A percentile compares a stretch with the other conserved stretches of the same genome.
phyloP scores from a whole-genome alignment of 2,888 invertebrate species.

The Pandemis corylana region DNA sequence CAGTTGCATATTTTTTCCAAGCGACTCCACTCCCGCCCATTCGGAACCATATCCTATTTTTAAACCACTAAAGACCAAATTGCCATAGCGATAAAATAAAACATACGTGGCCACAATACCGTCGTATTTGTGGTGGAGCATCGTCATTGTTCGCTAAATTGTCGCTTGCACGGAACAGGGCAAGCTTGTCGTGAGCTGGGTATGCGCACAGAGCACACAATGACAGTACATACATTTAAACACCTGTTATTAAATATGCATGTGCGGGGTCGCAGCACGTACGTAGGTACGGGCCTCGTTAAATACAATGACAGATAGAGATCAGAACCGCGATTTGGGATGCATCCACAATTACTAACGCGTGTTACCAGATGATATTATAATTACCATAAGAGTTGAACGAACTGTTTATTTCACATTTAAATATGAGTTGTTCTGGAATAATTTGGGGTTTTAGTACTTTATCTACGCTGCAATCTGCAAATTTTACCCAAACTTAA shows the following conservation, averaged over 20 bases:
- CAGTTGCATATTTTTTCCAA: slow-evolving; percentile 82
- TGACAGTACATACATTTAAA: slow-evolving; percentile 82
- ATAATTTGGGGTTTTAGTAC: slow-evolving; percentile 49
- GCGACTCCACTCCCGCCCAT: slow-evolving; percentile 53
- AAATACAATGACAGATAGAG: slow-evolving; percentile 80
- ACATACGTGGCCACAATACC: slow-evolving; percentile 74
- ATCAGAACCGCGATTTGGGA: slow-evolving; percentile 74
- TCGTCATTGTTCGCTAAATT: slow-evolving; percentile 85
- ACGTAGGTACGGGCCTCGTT: slow-evolving; percentile 70
- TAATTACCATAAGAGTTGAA: slow-evolving; percentile 63
- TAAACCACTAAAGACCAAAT: slow-evolving; percentile 52
- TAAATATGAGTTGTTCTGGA: slow-evolving; percentile 48
- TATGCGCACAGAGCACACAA: slow-evolving; percentile 75
- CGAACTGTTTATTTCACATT: slow-evolving; percentile 56
- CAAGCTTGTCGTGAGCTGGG: slow-evolving; percentile 81
- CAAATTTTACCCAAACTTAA: slow-evolving; percentile 49
- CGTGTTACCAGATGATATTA: slow-evolving; percentile 62
- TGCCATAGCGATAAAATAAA: slow-evolving; percentile 54
- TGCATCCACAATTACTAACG: slow-evolving; percentile 71
- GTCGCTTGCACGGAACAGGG: slow-evolving; percentile 83
- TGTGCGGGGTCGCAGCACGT: slow-evolving; percentile 76
- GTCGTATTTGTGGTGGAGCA: slow-evolving; percentile 80
- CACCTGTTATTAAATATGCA: slow-evolving; percentile 83
- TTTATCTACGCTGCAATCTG: slow-evolving; percentile 51
- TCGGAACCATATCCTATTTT: slow-evolving; percentile 55